A percentile compares a stretch with the other conserved stretches of the same genome.
These are phyloP conservation scores for Ips nitidus DNA, from an alignment of 1,140 invertebrate genomes.

Conservation along the genomic window DNA sequence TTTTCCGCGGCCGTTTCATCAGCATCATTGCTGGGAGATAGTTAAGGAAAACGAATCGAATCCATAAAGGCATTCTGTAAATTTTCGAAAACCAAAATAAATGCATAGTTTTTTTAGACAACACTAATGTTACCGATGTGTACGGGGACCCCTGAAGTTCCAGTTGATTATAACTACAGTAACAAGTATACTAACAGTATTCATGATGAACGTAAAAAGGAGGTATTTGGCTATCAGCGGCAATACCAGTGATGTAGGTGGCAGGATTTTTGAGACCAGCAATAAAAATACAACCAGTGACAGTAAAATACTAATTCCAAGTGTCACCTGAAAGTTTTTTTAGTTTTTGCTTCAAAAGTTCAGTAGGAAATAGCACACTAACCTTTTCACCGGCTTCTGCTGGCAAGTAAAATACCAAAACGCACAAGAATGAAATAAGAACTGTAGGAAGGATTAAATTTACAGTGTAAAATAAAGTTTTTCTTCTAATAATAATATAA, in stretches of 20 bases:
- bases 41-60: slow-evolving; percentile 90
- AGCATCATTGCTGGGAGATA: slow-evolving; percentile 83
- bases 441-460: slow-evolving; percentile 99
- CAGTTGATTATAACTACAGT: slow-evolving; percentile 99
- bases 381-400: slow-evolving; percentile 91
- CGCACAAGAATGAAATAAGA: slow-evolving; percentile 96
- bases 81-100: too few relatives aligned
- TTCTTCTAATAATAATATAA: slow-evolving; percentile 94
- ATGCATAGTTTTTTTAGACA: too few relatives aligned
- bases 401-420: slow-evolving; percentile 98
- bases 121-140: slow-evolving; percentile 67
- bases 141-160: slow-evolving; percentile 94
- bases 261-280: slow-evolving; percentile 98
- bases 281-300: slow-evolving; percentile 99
- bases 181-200: slow-evolving; percentile 97
- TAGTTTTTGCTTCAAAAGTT: too few relatives aligned
- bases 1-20: slow-evolving; percentile 91
- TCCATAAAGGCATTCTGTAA: slow-evolving; percentile 89
- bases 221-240: slow-evolving; percentile 98
- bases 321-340: slow-evolving; percentile 76
- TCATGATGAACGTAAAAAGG: slow-evolving; percentile 99
- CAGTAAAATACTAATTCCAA: slow-evolving; percentile 98
- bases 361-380: slow-evolving; percentile 31
- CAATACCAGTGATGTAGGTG: slow-evolving; percentile 93
- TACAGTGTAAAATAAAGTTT: slow-evolving; percentile 99